Percentiles rank a stretch among this genome's conserved stretches.
Evolutionary conservation across 2,797 vertebrate species (phyloP).

Genomic region (Enteromius radiatus): DNA sequence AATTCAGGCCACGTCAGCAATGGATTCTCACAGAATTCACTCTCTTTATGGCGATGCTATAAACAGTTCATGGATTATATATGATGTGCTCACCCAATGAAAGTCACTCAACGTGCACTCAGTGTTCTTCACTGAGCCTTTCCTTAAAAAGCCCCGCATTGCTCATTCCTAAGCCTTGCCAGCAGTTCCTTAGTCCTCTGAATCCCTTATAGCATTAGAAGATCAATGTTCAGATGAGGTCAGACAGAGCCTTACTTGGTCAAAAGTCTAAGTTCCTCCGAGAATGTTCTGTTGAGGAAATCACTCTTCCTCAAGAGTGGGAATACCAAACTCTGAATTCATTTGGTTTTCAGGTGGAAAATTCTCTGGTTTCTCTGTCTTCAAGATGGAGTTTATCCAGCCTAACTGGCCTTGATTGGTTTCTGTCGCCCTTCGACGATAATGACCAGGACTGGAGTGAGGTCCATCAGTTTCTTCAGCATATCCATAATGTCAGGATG

Average conservation of each 20-base stretch:
- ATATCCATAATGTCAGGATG: constrained; percentile 79
- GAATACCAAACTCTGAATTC: neutral
- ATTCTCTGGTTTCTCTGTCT: neutral
- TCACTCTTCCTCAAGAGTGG: neutral
- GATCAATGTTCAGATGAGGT: constrained; percentile 56
- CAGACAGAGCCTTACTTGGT: neutral
- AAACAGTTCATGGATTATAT: constrained; percentile 16
- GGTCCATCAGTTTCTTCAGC: constrained; percentile 78
- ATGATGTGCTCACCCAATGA: constrained; percentile 23
- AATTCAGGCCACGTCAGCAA: constrained; percentile 8
- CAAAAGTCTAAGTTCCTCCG: neutral
- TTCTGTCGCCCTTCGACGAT: constrained; percentile 67
- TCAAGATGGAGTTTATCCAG: neutral
- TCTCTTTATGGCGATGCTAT: constrained; percentile 1
- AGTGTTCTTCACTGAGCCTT: constrained; percentile 36
- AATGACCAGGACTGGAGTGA: constrained; percentile 76
- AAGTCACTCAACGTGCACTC: constrained; percentile 10
- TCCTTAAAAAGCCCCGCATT: constrained; percentile 54
- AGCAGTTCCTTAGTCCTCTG: constrained; percentile 50
- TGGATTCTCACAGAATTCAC: neutral
- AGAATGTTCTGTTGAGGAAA: neutral
- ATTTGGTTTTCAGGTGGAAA: constrained; percentile 22
- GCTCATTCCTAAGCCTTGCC: constrained; percentile 44
- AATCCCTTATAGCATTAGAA: constrained; percentile 63
- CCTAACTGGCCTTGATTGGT: neutral